Evolutionary conservation across 2,113 vertebrate species (phyloP).

Genomic region (Onychostruthus taczanowskii): DNA sequence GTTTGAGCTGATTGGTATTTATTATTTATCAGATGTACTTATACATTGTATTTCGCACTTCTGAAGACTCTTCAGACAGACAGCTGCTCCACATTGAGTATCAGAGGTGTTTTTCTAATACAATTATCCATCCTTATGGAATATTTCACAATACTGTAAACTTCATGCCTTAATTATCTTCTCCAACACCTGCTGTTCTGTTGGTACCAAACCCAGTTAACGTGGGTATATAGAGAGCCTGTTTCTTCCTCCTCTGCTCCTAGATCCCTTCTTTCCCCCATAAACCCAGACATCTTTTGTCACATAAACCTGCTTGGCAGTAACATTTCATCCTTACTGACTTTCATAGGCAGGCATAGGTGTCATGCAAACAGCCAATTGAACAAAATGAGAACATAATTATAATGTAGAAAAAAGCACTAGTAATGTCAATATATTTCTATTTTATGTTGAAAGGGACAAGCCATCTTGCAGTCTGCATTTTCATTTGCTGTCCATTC

Average conservation of each 20-base stretch:
- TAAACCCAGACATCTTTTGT: background rate
- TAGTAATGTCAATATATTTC: background rate
- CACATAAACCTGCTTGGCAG: background rate
- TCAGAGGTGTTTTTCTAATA: background rate
- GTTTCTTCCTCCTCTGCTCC: background rate
- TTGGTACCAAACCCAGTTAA: background rate
- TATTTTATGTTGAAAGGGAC: background rate
- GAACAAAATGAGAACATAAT: background rate
- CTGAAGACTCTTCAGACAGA: background rate
- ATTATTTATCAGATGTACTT: background rate
- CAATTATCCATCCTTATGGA: background rate
- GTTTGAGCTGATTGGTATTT: background rate
- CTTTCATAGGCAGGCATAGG: background rate
- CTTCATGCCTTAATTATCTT: background rate
- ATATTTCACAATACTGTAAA: background rate
- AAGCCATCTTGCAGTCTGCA: background rate
- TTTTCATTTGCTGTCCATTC: background rate
- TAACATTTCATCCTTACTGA: background rate
- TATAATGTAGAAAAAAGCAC: background rate
- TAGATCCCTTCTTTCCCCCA: background rate
- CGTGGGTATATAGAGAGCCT: background rate
- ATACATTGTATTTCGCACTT: background rate
- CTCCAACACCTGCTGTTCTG: background rate
- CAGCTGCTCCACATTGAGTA: background rate
- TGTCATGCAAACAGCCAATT: background rate